Evolutionary conservation across 1,140 invertebrate species (phyloP).

Genomic region (Sesamia nonagrioides): DNA sequence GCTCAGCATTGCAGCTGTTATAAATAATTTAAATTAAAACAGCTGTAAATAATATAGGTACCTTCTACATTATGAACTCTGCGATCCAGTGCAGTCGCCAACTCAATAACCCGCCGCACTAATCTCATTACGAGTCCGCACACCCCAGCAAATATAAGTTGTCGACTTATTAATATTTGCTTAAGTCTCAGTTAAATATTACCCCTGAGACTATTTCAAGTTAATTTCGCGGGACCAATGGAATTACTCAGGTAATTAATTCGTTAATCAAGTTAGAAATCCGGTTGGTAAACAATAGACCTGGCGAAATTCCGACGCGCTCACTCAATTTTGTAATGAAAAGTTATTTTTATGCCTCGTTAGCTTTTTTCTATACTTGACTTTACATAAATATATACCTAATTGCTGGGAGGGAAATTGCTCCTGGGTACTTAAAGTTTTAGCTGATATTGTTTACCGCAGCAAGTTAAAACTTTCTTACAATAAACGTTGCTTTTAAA

Average conservation of each 20-base stretch:
- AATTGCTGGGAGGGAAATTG: slow-evolving; percentile 28
- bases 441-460: slow-evolving; percentile 27
- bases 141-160: slow-evolving; percentile 46
- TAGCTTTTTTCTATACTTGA: slow-evolving; percentile 31
- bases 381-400: slow-evolving; percentile 33
- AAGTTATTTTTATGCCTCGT: slow-evolving; percentile 52
- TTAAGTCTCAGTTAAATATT: slow-evolving; percentile 52
- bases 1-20: too few relatives aligned
- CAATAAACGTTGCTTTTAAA: slow-evolving; percentile 29
- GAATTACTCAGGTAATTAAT: slow-evolving; percentile 63
- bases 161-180: slow-evolving; percentile 55
- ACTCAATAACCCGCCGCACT: slow-evolving; percentile 44
- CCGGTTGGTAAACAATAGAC: slow-evolving; percentile 58
- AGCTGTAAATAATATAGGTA: too few relatives aligned
- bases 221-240: slow-evolving; percentile 55
- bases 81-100: background rate
- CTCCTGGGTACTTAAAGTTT: slow-evolving; percentile 21
- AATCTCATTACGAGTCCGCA: slow-evolving; percentile 35
- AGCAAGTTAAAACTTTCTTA: slow-evolving; percentile 30
- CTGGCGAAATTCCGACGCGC: slow-evolving; percentile 51
- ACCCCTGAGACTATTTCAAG: slow-evolving; percentile 49
- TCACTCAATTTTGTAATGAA: slow-evolving; percentile 52
- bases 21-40: too few relatives aligned
- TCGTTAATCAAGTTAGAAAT: slow-evolving; percentile 65
- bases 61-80: too few relatives aligned